Evolutionary conservation across 2,888 invertebrate genomes (phyloP).

Genomic region (Ectobius pallidus): DNA sequence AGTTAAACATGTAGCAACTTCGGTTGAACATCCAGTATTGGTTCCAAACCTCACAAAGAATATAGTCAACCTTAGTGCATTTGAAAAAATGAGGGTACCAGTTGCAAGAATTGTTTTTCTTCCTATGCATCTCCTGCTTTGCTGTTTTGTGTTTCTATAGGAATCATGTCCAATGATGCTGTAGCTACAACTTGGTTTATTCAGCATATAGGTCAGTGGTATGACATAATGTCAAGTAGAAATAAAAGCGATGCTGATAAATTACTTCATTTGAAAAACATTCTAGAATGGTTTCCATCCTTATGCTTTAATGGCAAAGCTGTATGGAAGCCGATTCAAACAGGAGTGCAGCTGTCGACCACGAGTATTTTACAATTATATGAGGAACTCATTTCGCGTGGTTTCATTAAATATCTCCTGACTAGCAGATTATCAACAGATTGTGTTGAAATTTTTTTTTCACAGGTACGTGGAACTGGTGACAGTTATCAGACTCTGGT

Average conservation of each 20-base stretch:
- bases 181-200: slow-evolving; percentile 9
- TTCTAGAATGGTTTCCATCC: background rate
- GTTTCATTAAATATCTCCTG: background rate
- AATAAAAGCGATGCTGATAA: background rate
- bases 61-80: too few relatives aligned
- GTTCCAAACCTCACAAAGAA: too few relatives aligned
- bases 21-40: too few relatives aligned
- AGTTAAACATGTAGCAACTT: too few relatives aligned
- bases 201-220: background rate
- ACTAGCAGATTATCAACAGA: slow-evolving; percentile 6
- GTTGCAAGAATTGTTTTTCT: too few relatives aligned
- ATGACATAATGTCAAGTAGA: slow-evolving; percentile 4
- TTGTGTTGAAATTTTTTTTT: slow-evolving; percentile 1
- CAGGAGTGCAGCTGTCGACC: background rate
- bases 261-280: too few relatives aligned
- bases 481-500: background rate
- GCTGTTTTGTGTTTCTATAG: too few relatives aligned
- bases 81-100: too few relatives aligned
- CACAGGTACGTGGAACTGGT: background rate
- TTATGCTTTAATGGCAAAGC: background rate
- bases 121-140: too few relatives aligned
- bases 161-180: too few relatives aligned
- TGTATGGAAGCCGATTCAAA: slow-evolving; percentile 5
- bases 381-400: background rate
- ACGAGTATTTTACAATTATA: background rate